These are phyloP conservation scores for Kudoa iwatai DNA, from an alignment of 30 jellyfish, hydroid and myxozoan genomes.

Conservation along the genomic window DNA sequence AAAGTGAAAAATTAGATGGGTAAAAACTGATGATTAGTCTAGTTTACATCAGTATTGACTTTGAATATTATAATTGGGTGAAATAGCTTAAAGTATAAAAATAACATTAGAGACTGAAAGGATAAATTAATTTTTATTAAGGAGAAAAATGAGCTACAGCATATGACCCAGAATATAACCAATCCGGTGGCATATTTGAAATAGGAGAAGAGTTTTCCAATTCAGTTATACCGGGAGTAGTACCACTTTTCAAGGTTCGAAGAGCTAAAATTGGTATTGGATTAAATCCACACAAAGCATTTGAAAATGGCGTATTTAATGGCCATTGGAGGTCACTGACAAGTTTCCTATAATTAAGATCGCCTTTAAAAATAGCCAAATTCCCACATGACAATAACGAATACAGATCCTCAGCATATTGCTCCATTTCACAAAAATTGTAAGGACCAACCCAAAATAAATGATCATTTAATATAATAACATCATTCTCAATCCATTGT, in stretches of 20 bases:
- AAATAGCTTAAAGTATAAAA: too few relatives aligned
- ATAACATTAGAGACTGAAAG: too few relatives aligned
- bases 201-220: too few relatives aligned
- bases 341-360: constrained; percentile 36
- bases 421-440: constrained; percentile 26
- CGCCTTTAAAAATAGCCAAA: constrained; percentile 49
- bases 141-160: too few relatives aligned
- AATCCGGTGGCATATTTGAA: too few relatives aligned
- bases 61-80: too few relatives aligned
- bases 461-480: constrained; percentile 14
- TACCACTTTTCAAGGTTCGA: constrained; percentile 46
- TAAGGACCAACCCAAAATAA: constrained; percentile 33
- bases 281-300: constrained; percentile 25
- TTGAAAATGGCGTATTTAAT: constrained; percentile 11
- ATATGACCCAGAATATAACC: too few relatives aligned
- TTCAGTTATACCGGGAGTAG: constrained; percentile 25
- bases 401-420: constrained; percentile 16
- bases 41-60: too few relatives aligned
- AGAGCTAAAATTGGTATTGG: constrained; percentile 64
- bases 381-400: constrained; percentile 10
- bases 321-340: constrained; percentile 61
- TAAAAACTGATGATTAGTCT: too few relatives aligned
- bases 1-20: too few relatives aligned
- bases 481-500: constrained; percentile 11
- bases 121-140: too few relatives aligned